phyloP scores from a whole-genome alignment of 2,797 vertebrate genomes.

The Babyrousa celebensis region DNA sequence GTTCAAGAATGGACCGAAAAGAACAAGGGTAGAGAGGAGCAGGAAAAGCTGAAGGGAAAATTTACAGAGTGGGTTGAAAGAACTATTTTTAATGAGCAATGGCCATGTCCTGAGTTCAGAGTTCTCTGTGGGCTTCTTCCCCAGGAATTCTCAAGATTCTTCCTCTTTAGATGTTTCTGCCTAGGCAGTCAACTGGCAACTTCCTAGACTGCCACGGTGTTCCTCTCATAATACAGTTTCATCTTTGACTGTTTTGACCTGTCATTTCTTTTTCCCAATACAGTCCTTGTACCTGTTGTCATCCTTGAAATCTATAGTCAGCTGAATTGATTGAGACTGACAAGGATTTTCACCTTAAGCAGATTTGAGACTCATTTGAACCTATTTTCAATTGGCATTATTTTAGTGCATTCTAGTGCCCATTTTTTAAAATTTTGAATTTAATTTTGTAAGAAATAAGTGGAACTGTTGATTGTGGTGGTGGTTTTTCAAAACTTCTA shows the following conservation, averaged over 20 bases:
- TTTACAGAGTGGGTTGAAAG: background rate
- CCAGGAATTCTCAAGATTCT: background rate
- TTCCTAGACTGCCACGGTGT: background rate
- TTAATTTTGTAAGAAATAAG: constrained; percentile 27
- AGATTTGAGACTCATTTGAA: constrained; percentile 51
- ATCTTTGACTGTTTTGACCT: background rate
- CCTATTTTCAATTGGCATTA: constrained; percentile 17
- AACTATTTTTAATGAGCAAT: background rate
- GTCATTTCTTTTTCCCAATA: background rate
- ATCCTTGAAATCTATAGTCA: background rate
- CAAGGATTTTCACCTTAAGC: background rate
- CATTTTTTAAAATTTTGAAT: background rate
- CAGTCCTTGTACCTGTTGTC: background rate
- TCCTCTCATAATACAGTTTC: background rate
- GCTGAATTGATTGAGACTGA: background rate
- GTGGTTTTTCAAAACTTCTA: background rate
- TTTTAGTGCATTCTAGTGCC: background rate
- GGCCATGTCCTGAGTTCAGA: background rate
- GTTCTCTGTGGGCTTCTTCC: background rate
- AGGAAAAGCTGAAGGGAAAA: background rate
- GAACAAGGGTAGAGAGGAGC: background rate
- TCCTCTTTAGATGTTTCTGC: background rate
- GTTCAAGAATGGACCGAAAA: background rate
- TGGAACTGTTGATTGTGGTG: background rate
- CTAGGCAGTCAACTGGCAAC: background rate